Percentiles rank a stretch among this genome's conserved stretches.
Evolutionary conservation across 1,140 invertebrate species (phyloP).

Genomic region (Physella acuta): DNA sequence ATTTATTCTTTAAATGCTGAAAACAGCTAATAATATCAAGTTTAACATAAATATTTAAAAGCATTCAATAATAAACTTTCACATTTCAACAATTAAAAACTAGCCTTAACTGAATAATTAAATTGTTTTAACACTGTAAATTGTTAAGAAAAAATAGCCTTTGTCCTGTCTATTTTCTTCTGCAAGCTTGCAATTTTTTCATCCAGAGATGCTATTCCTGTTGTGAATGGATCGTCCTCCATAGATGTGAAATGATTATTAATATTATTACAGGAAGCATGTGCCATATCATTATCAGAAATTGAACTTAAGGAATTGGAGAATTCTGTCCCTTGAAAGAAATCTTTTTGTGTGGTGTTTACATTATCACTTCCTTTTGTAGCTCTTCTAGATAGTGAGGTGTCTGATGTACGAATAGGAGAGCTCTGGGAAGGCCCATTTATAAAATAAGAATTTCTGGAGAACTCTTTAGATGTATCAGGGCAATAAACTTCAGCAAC

Average conservation of each 20-base stretch:
- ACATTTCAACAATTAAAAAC: no score
- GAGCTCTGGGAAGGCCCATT: background rate
- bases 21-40: no score
- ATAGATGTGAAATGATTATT: constrained; percentile 23
- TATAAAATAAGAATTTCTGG: no score
- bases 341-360: constrained; percentile 18
- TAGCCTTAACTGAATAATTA: no score
- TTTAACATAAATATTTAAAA: no score
- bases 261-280: constrained; percentile 29
- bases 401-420: background rate
- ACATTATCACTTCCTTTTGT: constrained; percentile 13
- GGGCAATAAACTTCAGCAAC: no score
- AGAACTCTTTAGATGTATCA: no score
- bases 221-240: constrained; percentile 44
- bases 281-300: constrained; percentile 39
- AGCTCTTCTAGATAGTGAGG: constrained; percentile 18
- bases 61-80: no score
- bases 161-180: constrained; percentile 22
- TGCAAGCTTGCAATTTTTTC: constrained; percentile 47
- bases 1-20: no score
- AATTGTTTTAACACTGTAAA: no score
- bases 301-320: constrained; percentile 44
- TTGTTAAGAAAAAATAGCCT: constrained; percentile 17
- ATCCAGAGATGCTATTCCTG: constrained; percentile 46
- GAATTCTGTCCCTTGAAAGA: constrained; percentile 32